Evolutionary conservation across 1,140 invertebrate genomes (phyloP).

Genomic region (Trichoplusia ni): DNA sequence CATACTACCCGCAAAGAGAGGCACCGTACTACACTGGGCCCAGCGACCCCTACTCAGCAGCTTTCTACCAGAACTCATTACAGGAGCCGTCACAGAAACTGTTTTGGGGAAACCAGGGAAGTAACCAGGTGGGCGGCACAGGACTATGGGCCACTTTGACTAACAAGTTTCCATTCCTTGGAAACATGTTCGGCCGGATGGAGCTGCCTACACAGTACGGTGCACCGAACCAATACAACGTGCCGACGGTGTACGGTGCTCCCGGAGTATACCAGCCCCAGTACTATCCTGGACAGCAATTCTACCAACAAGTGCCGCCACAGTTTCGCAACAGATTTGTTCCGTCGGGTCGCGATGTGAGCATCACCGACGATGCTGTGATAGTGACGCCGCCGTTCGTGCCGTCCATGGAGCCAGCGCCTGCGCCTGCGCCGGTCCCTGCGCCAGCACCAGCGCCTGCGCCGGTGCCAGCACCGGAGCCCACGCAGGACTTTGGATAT

Average conservation of each 20-base stretch:
- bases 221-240: constrained; percentile 42
- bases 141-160: constrained; percentile 67
- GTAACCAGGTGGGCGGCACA: constrained; percentile 72
- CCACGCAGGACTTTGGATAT: constrained; percentile 48
- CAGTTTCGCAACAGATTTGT: constrained; percentile 34
- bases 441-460: constrained; percentile 23
- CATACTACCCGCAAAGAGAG: constrained; percentile 62
- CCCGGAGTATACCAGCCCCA: constrained; percentile 39
- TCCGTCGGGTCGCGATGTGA: constrained; percentile 62
- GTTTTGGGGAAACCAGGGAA: constrained; percentile 67
- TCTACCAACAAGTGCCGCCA: constrained; percentile 7
- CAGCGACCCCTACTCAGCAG: constrained; percentile 56
- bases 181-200: constrained; percentile 70
- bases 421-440: constrained; percentile 13
- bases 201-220: constrained; percentile 60
- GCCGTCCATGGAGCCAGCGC: constrained; percentile 45
- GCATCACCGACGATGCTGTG: constrained; percentile 70
- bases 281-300: constrained; percentile 29
- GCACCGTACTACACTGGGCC: constrained; percentile 59
- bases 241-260: constrained; percentile 40
- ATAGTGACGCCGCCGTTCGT: constrained; percentile 71
- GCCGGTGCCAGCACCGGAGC: constrained; percentile 33
- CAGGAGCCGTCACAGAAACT: constrained; percentile 64
- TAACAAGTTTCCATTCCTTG: constrained; percentile 72
- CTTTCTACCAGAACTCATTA: constrained; percentile 46